These are phyloP conservation scores for Syrista parreyssii DNA, from an alignment of 2,888 invertebrate genomes.

Conservation along the genomic window DNA sequence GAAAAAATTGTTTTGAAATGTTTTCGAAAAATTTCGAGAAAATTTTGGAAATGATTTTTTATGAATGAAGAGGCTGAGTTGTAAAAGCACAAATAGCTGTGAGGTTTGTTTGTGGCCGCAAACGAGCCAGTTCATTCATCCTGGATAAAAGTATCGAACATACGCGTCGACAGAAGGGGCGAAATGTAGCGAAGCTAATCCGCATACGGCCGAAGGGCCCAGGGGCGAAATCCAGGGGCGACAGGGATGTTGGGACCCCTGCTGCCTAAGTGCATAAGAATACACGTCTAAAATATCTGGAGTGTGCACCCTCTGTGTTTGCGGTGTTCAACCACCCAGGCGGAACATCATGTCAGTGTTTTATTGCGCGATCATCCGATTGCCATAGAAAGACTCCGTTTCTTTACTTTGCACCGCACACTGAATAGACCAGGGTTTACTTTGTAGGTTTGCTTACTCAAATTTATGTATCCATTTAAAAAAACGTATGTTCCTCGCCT, in stretches of 20 bases:
- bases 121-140: background rate
- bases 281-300: conserved; percentile 40
- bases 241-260: conserved; percentile 27
- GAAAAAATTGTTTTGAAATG: background rate
- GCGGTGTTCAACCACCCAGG: conserved; percentile 54
- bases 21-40: background rate
- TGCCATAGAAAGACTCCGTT: conserved; percentile 28
- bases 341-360: conserved; percentile 58
- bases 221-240: conserved; percentile 19
- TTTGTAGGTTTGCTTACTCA: background rate
- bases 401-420: background rate
- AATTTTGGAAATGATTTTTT: background rate
- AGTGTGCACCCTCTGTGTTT: conserved; percentile 54
- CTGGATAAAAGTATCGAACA: conserved; percentile 34
- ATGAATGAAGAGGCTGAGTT: background rate
- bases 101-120: background rate
- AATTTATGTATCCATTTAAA: background rate
- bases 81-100: background rate
- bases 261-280: conserved; percentile 39
- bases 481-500: no score
- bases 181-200: conserved; percentile 65
- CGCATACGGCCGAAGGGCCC: conserved; percentile 35
- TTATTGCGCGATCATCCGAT: conserved; percentile 63
- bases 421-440: background rate
- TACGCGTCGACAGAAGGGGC: conserved; percentile 64